Evolutionary conservation across 2,888 invertebrate species (phyloP), one percentile per base, ranked within the genome.

Genomic region (Drosophila mimica): DNA sequence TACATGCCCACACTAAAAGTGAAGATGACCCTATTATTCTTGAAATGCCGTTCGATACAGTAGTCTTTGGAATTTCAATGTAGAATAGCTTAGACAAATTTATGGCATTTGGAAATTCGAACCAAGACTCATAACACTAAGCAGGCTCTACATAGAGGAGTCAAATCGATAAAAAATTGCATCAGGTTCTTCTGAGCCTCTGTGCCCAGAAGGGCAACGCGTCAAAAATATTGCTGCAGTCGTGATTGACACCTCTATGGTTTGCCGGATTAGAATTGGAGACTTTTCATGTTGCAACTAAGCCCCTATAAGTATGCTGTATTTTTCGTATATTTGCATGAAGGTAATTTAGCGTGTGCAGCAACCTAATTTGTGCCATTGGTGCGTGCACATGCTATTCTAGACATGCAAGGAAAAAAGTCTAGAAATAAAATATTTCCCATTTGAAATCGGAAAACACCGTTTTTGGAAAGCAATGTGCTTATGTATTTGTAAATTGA

Each of bases 211-310:
- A n/a, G n/a, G n/a, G n/a, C n/a, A n/a, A n/a, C n/a, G n/a, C n/a
- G n/a, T n/a, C n/a, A n/a, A n/a, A n/a, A n/a, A n/a, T n/a, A n/a
- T n/a, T 25, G 25, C 25, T 25, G 25, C 25, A 25, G 25, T 25
- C 25, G 25, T 25, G 25, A 25, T 25, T 25, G 25, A 25, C 25
- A 2, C 25, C 25, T 25, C 25, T 25, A 25, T 25, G 25, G 25
- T 25, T 25, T 25, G 25, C 25, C 1, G 2, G 25, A 25, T 25
- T 25, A 25, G 11, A 20, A 11, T 6, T 38, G 17, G n/a, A 38
- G 8, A 38, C 8, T n/a, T n/a, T 38, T 11, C n/a, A 11, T 2
- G 11, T n/a, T 3, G 3, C 5, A 1, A 9, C 2, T 5, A 0
- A 6, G 5, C 3, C 0, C 46, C 46, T 46, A 25, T 4, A 25